A percentile compares a stretch with the other conserved stretches of the same genome.
Conservation (phyloP, 1,140 invertebrate species). For the Drosophila auraria region DNA sequence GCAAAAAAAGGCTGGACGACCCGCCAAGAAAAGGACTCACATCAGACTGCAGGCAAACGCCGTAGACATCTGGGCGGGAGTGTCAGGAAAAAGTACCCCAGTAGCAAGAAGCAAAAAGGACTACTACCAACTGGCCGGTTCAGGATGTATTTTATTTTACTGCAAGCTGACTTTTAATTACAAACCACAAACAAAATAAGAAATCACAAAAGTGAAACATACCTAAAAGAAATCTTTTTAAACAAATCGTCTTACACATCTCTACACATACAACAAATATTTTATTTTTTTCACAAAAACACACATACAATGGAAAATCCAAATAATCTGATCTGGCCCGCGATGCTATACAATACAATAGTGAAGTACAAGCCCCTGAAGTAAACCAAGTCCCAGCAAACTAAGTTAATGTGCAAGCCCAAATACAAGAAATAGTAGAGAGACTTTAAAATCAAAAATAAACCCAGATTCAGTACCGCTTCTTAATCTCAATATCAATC, state of each 20-base stretch:
- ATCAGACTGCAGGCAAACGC: not conserved
- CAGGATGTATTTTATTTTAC: not conserved
- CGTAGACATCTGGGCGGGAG: not conserved
- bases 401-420: not conserved
- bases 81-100: constrained; percentile 1
- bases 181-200: not conserved
- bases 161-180: constrained; percentile 1
- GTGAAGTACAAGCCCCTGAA: too few relatives aligned
- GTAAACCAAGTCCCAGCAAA: not conserved
- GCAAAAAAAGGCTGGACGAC: not conserved
- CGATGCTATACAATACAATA: too few relatives aligned
- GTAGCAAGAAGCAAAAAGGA: not conserved
- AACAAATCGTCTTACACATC: not conserved
- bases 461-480: not conserved
- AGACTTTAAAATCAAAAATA: not conserved
- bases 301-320: too few relatives aligned
- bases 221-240: not conserved
- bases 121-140: too few relatives aligned
- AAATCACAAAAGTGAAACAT: constrained; percentile 2
- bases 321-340: too few relatives aligned
- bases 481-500: not conserved
- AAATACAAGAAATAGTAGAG: constrained; percentile 4
- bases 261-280: too few relatives aligned
- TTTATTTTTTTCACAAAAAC: too few relatives aligned
- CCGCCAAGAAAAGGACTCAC: not conserved